A percentile compares a stretch with the other conserved stretches of the same genome.
These are phyloP conservation scores for Tipula confusa DNA, from an alignment of 2,888 invertebrate species.

Conservation along the genomic window DNA sequence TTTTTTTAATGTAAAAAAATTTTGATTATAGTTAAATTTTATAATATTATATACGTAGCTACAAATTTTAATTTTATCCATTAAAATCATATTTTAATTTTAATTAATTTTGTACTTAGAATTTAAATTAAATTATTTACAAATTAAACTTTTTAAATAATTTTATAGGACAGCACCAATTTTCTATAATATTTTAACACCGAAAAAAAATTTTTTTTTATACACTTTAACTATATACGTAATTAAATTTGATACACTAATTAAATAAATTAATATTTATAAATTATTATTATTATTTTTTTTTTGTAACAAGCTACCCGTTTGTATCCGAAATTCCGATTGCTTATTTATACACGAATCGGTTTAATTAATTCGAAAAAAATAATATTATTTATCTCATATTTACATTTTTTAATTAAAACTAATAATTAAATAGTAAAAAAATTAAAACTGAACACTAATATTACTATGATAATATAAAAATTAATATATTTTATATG, in stretches of 20 bases:
- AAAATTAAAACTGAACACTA: not conserved
- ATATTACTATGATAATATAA: not conserved
- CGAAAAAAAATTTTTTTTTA: not conserved
- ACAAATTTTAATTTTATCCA: not conserved
- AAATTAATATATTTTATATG: not conserved
- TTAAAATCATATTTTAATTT: not conserved
- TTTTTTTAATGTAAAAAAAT: constrained; percentile 25
- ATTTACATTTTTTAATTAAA: not conserved
- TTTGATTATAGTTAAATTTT: constrained; percentile 3
- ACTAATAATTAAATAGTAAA: too few species aligned
- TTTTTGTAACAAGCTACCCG: constrained; percentile 35
- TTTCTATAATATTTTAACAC: not conserved
- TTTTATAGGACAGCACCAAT: constrained; percentile 16
- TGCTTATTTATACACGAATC: constrained; percentile 33
- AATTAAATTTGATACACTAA: not conserved
- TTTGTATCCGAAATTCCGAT: constrained; percentile 37
- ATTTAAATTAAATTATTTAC: not conserved
- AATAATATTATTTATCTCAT: not conserved
- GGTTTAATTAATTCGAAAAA: not conserved
- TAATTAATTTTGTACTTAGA: not conserved
- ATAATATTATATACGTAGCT: not conserved
- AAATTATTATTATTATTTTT: not conserved
- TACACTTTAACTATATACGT: constrained; percentile 14
- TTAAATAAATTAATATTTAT: not conserved
- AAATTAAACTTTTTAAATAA: not conserved